phyloP scores from a whole-genome alignment of 1,140 invertebrate species.

The Drosophila asahinai region DNA sequence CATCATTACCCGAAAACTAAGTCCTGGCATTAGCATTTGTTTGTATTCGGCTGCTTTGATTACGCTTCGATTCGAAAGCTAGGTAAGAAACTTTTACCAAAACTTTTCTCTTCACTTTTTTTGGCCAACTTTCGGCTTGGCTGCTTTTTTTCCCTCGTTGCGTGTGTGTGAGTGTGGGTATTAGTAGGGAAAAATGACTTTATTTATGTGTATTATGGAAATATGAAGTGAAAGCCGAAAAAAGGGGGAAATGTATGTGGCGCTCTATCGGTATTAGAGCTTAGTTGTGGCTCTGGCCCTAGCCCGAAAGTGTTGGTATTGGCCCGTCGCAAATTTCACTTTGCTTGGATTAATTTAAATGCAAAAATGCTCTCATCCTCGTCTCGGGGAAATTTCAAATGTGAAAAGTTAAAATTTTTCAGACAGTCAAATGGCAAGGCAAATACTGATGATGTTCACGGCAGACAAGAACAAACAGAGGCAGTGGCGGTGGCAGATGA shows the following conservation, averaged over 20 bases:
- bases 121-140: slow-evolving; percentile 27
- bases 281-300: slow-evolving; percentile 16
- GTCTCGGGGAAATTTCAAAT: slow-evolving; percentile 13
- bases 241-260: slow-evolving; percentile 46
- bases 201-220: slow-evolving; percentile 77
- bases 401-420: slow-evolving; percentile 40
- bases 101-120: slow-evolving; percentile 59
- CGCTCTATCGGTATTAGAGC: slow-evolving; percentile 27
- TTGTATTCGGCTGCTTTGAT: slow-evolving; percentile 77
- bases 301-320: slow-evolving; percentile 3
- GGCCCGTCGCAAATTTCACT: slow-evolving; percentile 5
- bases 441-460: slow-evolving; percentile 50
- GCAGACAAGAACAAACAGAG: slow-evolving; percentile 28
- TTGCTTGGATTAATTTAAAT: slow-evolving; percentile 34
- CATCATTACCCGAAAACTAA: slow-evolving; percentile 56
- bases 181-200: slow-evolving; percentile 70
- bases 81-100: slow-evolving; percentile 69
- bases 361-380: slow-evolving; percentile 23
- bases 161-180: slow-evolving; percentile 19
- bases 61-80: slow-evolving; percentile 78
- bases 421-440: slow-evolving; percentile 52
- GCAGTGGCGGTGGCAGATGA: background rate
- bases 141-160: background rate
- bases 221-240: slow-evolving; percentile 63
- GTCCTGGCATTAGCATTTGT: slow-evolving; percentile 73